Conservation (phyloP, 2,113 vertebrate species). For the Cettia cetti region DNA sequence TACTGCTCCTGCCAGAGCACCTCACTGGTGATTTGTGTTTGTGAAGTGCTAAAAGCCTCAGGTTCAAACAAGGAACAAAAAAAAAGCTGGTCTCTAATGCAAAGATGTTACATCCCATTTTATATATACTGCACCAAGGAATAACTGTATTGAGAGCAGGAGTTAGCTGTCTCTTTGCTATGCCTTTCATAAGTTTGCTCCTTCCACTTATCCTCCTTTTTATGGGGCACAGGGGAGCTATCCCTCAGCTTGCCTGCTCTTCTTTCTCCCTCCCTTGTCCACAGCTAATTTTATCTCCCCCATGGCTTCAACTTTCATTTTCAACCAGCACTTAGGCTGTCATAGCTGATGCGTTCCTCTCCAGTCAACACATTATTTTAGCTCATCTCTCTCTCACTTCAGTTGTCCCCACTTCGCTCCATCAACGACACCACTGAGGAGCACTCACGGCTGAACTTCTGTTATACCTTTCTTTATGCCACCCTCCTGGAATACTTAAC, state of each 20-base stretch:
- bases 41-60: not conserved
- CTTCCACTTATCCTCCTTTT: constrained; percentile 9
- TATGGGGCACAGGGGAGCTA: constrained; percentile 40
- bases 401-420: not conserved
- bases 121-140: not conserved
- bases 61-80: not conserved
- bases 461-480: not conserved
- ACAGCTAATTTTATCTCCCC: constrained; percentile 58
- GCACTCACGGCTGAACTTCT: not conserved
- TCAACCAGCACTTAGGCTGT: constrained; percentile 28
- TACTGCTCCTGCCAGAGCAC: not conserved
- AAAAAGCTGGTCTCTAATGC: not conserved
- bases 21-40: not conserved
- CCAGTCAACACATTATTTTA: constrained; percentile 50
- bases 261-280: constrained; percentile 23
- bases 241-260: constrained; percentile 5
- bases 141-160: not conserved
- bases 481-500: not conserved
- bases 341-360: constrained; percentile 32
- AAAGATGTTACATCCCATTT: not conserved
- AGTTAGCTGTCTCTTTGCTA: constrained; percentile 34
- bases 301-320: constrained; percentile 49
- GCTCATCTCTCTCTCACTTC: constrained; percentile 20
- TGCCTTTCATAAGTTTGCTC: constrained; percentile 43
- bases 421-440: constrained; percentile 9